These are phyloP conservation scores for Drosophila persimilis DNA, from an alignment of 1,140 invertebrate genomes.

Conservation along the genomic window DNA sequence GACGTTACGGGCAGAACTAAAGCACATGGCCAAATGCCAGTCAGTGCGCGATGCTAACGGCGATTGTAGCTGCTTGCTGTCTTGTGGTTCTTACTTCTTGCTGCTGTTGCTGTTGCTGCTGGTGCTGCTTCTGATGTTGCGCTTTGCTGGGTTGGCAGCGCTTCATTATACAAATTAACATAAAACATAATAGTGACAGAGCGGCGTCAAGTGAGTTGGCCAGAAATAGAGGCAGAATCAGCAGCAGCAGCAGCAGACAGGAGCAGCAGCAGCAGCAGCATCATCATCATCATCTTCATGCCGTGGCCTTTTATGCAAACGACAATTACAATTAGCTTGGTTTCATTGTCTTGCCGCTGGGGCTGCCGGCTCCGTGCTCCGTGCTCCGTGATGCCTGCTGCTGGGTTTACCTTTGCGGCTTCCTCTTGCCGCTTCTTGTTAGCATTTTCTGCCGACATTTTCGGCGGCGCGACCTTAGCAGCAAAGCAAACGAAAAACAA, in stretches of 20 bases:
- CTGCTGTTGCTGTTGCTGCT: slow-evolving; percentile 20
- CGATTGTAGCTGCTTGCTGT: slow-evolving; percentile 44
- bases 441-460: slow-evolving; percentile 80
- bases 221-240: slow-evolving; percentile 21
- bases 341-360: slow-evolving; percentile 69
- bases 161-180: slow-evolving; percentile 81
- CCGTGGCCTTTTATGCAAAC: slow-evolving; percentile 74
- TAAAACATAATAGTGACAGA: slow-evolving; percentile 77
- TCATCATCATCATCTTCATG: slow-evolving; percentile 49
- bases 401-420: slow-evolving; percentile 49
- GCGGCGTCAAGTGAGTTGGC: slow-evolving; percentile 64
- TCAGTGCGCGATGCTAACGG: slow-evolving; percentile 47
- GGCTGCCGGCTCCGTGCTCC: slow-evolving; percentile 11
- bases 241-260: slow-evolving; percentile 45
- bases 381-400: no score
- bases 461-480: slow-evolving; percentile 71
- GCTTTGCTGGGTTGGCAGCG: slow-evolving; percentile 44
- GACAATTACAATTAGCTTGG: slow-evolving; percentile 79
- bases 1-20: slow-evolving; percentile 70
- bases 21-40: slow-evolving; percentile 77
- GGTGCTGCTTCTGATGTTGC: slow-evolving; percentile 31
- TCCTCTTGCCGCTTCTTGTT: slow-evolving; percentile 76
- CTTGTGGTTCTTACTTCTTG: slow-evolving; percentile 4
- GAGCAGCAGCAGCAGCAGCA: slow-evolving; percentile 33
- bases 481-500: slow-evolving; percentile 26